Conservation (phyloP, 2,888 invertebrate genomes). For the Pinctada fucata region DNA sequence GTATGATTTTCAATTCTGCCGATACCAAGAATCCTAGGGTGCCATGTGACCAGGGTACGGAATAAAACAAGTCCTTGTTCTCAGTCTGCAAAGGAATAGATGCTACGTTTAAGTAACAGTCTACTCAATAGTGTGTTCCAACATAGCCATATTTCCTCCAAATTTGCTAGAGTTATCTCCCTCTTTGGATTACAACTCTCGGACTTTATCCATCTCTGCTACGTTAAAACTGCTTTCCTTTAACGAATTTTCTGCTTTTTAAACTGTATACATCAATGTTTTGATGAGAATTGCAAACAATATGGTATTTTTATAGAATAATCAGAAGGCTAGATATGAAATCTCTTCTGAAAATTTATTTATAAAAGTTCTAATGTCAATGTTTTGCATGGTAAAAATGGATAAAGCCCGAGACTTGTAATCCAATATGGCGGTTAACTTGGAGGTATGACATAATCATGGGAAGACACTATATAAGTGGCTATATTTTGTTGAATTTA, state of each 20-base stretch:
- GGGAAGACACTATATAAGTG: not conserved
- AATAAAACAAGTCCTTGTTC: conserved; percentile 86
- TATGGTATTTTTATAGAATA: no score
- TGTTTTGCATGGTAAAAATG: no score
- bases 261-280: not conserved
- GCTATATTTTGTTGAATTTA: no score
- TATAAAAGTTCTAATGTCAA: no score
- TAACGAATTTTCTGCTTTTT: not conserved
- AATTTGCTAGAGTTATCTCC: no score
- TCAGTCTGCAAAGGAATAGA: conserved; percentile 79
- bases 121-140: not conserved
- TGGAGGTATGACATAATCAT: not conserved
- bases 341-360: no score
- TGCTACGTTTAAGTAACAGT: not conserved
- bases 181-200: no score
- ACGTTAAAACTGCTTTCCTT: not conserved
- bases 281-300: no score
- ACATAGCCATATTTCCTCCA: no score
- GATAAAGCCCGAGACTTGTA: no score
- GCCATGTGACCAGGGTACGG: conserved; percentile 91
- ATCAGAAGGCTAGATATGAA: no score
- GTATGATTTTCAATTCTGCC: conserved; percentile 85
- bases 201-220: not conserved
- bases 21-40: conserved; percentile 87
- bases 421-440: no score